These are phyloP conservation scores for Conus betulinus DNA, from an alignment of 1,140 invertebrate species.

Conservation along the genomic window DNA sequence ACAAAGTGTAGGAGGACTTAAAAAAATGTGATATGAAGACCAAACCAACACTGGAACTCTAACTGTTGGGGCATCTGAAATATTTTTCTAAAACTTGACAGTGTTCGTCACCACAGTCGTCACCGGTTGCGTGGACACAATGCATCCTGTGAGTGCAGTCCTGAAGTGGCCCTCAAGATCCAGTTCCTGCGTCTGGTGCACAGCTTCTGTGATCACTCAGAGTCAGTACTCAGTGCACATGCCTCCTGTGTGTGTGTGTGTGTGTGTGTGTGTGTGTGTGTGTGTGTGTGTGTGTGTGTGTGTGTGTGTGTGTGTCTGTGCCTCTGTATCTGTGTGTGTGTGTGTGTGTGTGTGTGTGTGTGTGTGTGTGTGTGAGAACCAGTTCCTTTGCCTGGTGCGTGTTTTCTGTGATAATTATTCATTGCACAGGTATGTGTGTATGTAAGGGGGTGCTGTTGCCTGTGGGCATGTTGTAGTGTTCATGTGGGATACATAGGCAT, in stretches of 20 bases:
- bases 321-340: no score
- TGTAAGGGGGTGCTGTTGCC: background rate
- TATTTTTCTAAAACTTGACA: conserved; percentile 31
- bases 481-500: background rate
- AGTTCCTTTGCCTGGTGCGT: background rate
- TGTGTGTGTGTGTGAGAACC: no score
- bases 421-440: background rate
- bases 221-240: conserved; percentile 75
- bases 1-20: no score
- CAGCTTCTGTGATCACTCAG: conserved; percentile 78
- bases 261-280: conserved; percentile 30
- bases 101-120: conserved; percentile 66
- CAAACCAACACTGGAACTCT: no score
- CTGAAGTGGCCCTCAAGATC: conserved; percentile 77
- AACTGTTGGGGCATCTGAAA: no score
- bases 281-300: conserved; percentile 12
- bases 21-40: no score
- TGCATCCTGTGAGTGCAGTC: conserved; percentile 76
- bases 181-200: conserved; percentile 77
- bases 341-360: no score
- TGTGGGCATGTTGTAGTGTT: background rate
- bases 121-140: conserved; percentile 74
- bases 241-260: background rate
- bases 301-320: background rate
- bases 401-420: background rate